These are phyloP conservation scores for Adelges cooleyi DNA, from an alignment of 1,140 invertebrate species.

Conservation along the genomic window DNA sequence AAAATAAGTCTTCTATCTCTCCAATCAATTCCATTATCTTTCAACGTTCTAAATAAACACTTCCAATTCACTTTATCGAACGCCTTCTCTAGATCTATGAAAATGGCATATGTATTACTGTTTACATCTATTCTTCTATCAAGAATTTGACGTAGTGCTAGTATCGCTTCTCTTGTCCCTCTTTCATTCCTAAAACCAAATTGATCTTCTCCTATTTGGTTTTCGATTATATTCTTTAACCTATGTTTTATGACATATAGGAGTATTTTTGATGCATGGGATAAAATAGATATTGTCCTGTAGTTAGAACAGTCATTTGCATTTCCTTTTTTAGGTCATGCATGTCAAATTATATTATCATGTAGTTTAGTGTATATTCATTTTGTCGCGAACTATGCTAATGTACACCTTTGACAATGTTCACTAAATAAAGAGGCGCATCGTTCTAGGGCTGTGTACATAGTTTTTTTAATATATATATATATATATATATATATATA, in stretches of 20 bases:
- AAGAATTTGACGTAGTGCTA: neutral
- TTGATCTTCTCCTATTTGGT: neutral
- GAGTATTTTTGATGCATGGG: neutral
- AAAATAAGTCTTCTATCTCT: neutral
- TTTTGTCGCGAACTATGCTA: no score
- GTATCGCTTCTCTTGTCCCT: no score
- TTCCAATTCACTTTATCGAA: neutral
- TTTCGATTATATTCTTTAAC: neutral
- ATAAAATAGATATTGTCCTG: neutral
- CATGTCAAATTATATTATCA: no score
- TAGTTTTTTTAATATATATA: no score
- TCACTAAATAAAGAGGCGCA: no score
- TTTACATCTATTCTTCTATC: neutral
- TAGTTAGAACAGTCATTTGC: neutral
- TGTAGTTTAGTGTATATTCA: no score
- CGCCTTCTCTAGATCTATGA: no score
- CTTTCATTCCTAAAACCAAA: neutral
- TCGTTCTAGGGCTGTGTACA: no score
- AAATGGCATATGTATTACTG: neutral
- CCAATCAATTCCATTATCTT: neutral
- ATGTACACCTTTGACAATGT: no score
- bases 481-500: no score
- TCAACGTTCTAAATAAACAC: neutral
- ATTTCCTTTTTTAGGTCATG: constrained; percentile 9
- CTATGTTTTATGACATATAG: neutral